These are phyloP conservation scores for Acipenser transmontanus DNA, from an alignment of 2,797 vertebrate genomes.

Conservation along the genomic window DNA sequence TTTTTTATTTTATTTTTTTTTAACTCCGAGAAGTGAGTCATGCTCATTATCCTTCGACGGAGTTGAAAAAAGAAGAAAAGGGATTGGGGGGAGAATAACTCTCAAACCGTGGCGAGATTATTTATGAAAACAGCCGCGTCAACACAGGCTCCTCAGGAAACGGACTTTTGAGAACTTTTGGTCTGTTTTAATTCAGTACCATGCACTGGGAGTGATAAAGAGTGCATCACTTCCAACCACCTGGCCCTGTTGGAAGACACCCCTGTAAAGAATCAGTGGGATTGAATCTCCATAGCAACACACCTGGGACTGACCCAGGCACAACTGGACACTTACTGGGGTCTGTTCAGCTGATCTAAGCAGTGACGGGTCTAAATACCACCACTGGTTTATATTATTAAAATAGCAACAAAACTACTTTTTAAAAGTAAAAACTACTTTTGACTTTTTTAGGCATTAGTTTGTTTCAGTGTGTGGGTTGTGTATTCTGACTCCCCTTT, in stretches of 20 bases:
- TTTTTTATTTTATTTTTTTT: background rate
- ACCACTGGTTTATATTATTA: no score
- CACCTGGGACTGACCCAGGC: conserved; percentile 41
- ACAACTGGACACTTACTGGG: no score
- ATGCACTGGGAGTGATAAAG: conserved; percentile 44
- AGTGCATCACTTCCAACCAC: conserved; percentile 46
- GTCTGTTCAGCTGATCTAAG: no score
- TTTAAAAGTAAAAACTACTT: no score
- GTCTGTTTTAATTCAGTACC: conserved; percentile 44
- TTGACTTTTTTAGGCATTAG: no score
- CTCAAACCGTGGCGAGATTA: background rate
- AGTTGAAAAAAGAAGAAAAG: background rate
- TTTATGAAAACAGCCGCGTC: background rate
- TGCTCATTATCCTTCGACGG: background rate
- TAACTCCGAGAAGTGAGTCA: conserved; percentile 1
- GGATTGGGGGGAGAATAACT: background rate
- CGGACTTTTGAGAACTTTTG: conserved; percentile 35
- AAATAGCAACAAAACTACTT: no score
- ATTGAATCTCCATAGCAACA: conserved; percentile 34
- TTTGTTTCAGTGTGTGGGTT: no score
- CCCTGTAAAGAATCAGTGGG: no score
- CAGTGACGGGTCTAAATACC: no score
- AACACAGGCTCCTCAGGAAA: conserved; percentile 26
- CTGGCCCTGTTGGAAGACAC: conserved; percentile 47
- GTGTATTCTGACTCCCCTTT: no score